Evolutionary conservation across 2,797 vertebrate species (phyloP).

Genomic region (Diglossa cyanea): DNA sequence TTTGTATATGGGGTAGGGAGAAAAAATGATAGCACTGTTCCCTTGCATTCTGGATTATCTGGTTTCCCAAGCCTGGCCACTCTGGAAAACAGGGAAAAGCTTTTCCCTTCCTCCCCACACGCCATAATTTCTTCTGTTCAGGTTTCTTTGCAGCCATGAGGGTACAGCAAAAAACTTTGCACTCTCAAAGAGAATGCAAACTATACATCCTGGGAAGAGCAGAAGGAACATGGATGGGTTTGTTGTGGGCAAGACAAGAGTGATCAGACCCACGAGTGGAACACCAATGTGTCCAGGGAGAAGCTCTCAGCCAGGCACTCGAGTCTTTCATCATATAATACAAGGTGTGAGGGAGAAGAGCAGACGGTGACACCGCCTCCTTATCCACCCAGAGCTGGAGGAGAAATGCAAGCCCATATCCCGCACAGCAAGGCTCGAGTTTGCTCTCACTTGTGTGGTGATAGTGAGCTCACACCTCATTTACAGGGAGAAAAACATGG

Average conservation of each 20-base stretch:
- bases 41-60: background rate
- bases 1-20: background rate
- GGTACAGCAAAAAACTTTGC: background rate
- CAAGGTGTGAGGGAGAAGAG: background rate
- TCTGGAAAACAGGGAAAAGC: background rate
- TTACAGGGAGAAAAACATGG: background rate
- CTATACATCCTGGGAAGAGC: background rate
- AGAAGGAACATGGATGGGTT: background rate
- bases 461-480: background rate
- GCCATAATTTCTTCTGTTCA: background rate
- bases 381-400: background rate
- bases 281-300: background rate
- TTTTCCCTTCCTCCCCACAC: background rate
- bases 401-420: background rate
- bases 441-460: rapidly evolving
- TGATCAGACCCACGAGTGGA: background rate
- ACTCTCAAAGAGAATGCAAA: background rate
- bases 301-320: background rate
- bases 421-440: rapidly evolving
- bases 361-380: background rate
- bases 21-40: background rate
- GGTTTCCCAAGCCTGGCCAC: background rate
- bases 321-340: background rate
- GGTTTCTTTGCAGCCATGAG: background rate
- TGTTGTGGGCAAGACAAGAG: background rate